Conservation (phyloP, 2,888 invertebrate species). For the Agrochola macilenta region DNA sequence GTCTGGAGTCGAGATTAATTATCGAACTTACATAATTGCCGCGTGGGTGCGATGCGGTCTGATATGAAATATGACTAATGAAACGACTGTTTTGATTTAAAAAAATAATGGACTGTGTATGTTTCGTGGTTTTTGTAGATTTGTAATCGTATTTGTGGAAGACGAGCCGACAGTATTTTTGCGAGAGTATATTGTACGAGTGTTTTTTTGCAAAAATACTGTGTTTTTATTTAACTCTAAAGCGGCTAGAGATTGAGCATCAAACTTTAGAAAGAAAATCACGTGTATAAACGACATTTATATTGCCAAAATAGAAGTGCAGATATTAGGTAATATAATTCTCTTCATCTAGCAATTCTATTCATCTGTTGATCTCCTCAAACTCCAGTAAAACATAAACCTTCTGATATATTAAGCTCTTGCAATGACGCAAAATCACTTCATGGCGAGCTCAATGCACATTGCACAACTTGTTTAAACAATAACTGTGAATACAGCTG, state of each 20-base stretch:
- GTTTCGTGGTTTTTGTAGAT: conserved; percentile 11
- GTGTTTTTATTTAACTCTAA: not conserved
- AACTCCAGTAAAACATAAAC: not conserved
- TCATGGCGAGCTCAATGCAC: not conserved
- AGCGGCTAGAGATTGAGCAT: not conserved
- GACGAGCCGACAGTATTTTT: no score
- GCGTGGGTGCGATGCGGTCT: conserved; percentile 49
- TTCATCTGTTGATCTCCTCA: not conserved
- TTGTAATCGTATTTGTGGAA: conserved; percentile 23
- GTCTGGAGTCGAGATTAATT: conserved; percentile 55
- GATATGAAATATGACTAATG: conserved; percentile 50
- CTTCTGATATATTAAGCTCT: conserved; percentile 11
- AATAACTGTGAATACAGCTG: conserved; percentile 23
- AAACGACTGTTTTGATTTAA: conserved; percentile 48
- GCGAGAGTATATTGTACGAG: not conserved
- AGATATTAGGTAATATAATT: not conserved
- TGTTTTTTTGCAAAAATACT: not conserved
- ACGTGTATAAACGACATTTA: not conserved
- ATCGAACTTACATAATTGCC: conserved; percentile 56
- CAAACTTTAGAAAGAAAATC: not conserved
- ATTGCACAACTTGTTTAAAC: conserved; percentile 12
- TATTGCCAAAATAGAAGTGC: not conserved
- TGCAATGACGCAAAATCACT: not conserved
- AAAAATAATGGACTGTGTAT: conserved; percentile 24
- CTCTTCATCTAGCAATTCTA: not conserved